These are phyloP conservation scores for Aporrectodea caliginosa DNA, from an alignment of 1,140 invertebrate genomes.

Conservation along the genomic window DNA sequence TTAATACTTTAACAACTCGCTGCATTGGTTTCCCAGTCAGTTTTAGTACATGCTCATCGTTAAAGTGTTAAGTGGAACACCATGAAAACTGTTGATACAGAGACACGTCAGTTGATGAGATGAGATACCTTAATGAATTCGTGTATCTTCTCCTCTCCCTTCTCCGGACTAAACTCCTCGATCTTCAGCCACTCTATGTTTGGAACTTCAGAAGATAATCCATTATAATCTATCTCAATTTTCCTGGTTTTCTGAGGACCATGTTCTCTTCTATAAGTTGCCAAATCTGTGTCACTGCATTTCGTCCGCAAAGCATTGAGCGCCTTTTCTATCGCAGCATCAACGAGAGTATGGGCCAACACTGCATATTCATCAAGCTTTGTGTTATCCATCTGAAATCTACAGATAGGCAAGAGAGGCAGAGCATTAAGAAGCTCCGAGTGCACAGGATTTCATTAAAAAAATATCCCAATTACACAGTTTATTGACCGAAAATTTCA, in stretches of 20 bases:
- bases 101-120: background rate
- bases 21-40: background rate
- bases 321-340: slow-evolving; percentile 42
- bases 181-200: slow-evolving; percentile 54
- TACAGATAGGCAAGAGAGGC: no score
- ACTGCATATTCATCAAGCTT: slow-evolving; percentile 37
- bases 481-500: no score
- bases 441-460: no score
- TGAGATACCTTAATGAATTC: slow-evolving; percentile 50
- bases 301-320: slow-evolving; percentile 45
- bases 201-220: slow-evolving; percentile 41
- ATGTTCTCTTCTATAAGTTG: slow-evolving; percentile 18
- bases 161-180: slow-evolving; percentile 45
- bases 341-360: slow-evolving; percentile 41
- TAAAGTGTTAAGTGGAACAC: background rate
- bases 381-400: background rate
- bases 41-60: background rate
- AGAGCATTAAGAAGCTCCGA: no score
- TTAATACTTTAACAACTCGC: background rate
- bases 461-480: no score
- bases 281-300: background rate
- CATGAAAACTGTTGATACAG: background rate
- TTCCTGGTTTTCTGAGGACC: slow-evolving; percentile 42
- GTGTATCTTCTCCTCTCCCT: slow-evolving; percentile 49
- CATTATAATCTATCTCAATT: slow-evolving; percentile 41